phyloP scores from a whole-genome alignment of 2,797 vertebrate species.

The Girardinus metallicus region DNA sequence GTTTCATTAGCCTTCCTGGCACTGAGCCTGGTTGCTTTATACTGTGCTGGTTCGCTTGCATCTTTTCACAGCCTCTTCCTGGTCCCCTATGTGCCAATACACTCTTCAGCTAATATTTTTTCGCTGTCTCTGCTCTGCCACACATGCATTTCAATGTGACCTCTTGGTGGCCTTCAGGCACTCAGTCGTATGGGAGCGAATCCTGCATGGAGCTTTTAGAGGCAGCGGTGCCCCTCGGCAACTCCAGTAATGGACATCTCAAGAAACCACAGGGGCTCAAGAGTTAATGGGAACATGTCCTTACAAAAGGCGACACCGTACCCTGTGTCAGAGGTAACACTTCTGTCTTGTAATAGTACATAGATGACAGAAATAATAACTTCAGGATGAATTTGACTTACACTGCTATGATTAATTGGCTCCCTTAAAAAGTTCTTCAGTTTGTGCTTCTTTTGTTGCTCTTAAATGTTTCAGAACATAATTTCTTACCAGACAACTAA shows the following conservation, averaged over 20 bases:
- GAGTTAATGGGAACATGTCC: constrained; percentile 37
- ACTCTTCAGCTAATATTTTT: constrained; percentile 1
- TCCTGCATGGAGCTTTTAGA: constrained; percentile 68
- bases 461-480: background rate
- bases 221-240: constrained; percentile 51
- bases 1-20: constrained; percentile 39
- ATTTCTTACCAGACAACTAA: background rate
- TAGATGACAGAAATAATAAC: constrained; percentile 7
- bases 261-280: constrained; percentile 47
- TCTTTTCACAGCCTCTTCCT: background rate
- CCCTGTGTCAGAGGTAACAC: constrained; percentile 25
- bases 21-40: constrained; percentile 12
- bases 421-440: background rate
- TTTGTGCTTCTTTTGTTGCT: background rate
- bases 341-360: constrained; percentile 8
- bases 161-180: constrained; percentile 54
- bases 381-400: background rate
- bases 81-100: background rate
- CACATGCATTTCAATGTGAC: constrained; percentile 69
- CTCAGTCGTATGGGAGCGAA: constrained; percentile 48
- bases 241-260: constrained; percentile 66
- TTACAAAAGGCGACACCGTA: constrained; percentile 25
- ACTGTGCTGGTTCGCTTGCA: background rate
- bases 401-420: background rate
- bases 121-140: constrained; percentile 31